Evolutionary conservation across 2,797 vertebrate species (phyloP).

Genomic region (Sparus aurata): DNA sequence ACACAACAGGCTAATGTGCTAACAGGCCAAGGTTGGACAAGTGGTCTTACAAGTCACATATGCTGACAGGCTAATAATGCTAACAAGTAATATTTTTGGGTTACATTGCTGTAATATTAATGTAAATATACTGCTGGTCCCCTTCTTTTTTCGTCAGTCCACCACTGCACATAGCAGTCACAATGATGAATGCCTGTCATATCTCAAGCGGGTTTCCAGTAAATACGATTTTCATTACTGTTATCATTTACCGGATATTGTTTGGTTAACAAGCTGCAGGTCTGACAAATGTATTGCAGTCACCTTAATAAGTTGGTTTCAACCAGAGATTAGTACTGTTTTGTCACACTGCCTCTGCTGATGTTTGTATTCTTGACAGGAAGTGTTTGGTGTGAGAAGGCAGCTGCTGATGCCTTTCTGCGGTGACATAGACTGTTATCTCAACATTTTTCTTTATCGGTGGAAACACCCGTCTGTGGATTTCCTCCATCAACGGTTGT

Average conservation of each 20-base stretch:
- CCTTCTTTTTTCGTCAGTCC: no score
- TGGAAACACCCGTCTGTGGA: conserved; percentile 37
- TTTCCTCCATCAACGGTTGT: conserved; percentile 49
- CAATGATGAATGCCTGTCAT: background rate
- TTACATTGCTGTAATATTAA: no score
- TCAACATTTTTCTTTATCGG: conserved; percentile 42
- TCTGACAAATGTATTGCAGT: background rate
- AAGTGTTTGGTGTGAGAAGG: conserved; percentile 34
- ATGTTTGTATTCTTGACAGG: conserved; percentile 29
- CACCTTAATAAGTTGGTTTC: background rate
- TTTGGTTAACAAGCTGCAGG: background rate
- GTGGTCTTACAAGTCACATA: no score
- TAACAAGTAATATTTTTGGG: no score
- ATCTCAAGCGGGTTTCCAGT: background rate
- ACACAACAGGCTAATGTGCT: no score
- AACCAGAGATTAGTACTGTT: background rate
- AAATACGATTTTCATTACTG: no score
- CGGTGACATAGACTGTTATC: conserved; percentile 51
- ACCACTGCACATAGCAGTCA: background rate
- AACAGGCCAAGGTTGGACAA: no score
- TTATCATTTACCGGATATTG: background rate
- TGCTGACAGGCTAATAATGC: no score
- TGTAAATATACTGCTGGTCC: no score
- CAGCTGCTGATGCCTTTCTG: conserved; percentile 26
- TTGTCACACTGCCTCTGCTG: background rate